Evolutionary conservation across 2,888 invertebrate genomes (phyloP).

Genomic region (Caenorhabditis imperialis): DNA sequence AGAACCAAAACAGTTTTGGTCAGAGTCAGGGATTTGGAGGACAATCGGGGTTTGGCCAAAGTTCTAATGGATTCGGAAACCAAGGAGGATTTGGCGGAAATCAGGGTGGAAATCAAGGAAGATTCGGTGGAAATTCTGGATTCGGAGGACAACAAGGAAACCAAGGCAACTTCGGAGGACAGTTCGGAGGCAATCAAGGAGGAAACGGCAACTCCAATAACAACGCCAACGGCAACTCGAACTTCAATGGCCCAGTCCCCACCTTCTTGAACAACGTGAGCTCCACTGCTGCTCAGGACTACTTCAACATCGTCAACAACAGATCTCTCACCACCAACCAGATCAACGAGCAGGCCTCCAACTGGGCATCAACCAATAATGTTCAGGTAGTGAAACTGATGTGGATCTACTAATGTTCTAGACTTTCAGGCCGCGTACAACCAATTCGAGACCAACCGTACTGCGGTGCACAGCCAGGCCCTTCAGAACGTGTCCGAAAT

Average conservation of each 20-base stretch:
- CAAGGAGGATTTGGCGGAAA: conserved; percentile 18
- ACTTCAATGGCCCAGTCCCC: conserved; percentile 9
- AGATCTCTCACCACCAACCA: conserved; percentile 27
- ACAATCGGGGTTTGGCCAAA: too few species aligned
- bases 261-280: conserved; percentile 27
- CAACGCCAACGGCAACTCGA: conserved; percentile 6
- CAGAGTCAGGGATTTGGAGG: conserved; percentile 6
- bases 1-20: background rate
- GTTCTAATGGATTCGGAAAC: background rate
- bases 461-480: conserved; percentile 29
- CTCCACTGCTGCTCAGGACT: conserved; percentile 27
- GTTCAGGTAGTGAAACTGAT: conserved; percentile 10
- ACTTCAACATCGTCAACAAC: conserved; percentile 37
- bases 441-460: conserved; percentile 24
- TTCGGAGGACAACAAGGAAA: conserved; percentile 4
- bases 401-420: background rate
- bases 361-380: conserved; percentile 26
- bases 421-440: conserved; percentile 23
- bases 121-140: conserved; percentile 1
- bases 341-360: conserved; percentile 32
- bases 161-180: conserved; percentile 11
- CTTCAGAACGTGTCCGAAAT: conserved; percentile 33
- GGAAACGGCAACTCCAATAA: conserved; percentile 5
- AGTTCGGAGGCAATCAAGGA: conserved; percentile 19
- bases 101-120: conserved; percentile 3